phyloP scores from a whole-genome alignment of 1,140 invertebrate species.

The Vanessa atalanta region DNA sequence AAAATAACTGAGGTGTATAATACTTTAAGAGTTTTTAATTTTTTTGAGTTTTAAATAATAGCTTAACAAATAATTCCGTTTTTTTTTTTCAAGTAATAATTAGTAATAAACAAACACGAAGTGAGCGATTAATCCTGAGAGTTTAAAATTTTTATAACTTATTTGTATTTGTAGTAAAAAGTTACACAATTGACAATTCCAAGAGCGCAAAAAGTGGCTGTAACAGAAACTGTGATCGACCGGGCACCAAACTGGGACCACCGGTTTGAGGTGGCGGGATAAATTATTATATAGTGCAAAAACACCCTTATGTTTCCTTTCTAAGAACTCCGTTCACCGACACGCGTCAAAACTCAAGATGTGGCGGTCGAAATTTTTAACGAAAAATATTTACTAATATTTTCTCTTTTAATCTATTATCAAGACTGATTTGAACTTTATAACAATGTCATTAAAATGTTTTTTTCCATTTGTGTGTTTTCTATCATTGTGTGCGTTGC shows the following conservation, averaged over 20 bases:
- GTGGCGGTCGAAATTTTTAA: slow-evolving; percentile 2
- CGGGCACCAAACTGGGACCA: slow-evolving; percentile 16
- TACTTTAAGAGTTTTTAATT: no score
- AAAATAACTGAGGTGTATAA: no score
- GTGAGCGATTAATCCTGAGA: no score
- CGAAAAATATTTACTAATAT: no score
- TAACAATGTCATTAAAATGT: not conserved
- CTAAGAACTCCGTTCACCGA: slow-evolving; percentile 10
- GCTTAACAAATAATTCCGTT: no score
- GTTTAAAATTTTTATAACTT: not conserved
- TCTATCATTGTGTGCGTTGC: not conserved
- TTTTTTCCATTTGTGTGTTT: no score
- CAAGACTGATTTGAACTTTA: slow-evolving; percentile 15
- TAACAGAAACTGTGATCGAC: slow-evolving; percentile 18
- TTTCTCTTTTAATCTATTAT: not conserved
- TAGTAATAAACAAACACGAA: no score
- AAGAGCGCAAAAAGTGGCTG: slow-evolving; percentile 10
- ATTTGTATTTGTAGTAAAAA: not conserved
- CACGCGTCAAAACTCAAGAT: slow-evolving; percentile 16
- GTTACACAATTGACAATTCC: not conserved
- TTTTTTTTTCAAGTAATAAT: no score
- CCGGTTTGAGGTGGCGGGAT: slow-evolving; percentile 14
- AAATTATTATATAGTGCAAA: slow-evolving; percentile 11
- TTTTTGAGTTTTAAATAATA: no score
- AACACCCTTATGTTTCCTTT: slow-evolving; percentile 3